Conservation (phyloP, 2,888 invertebrate genomes). For the Leptopilina syphax region DNA sequence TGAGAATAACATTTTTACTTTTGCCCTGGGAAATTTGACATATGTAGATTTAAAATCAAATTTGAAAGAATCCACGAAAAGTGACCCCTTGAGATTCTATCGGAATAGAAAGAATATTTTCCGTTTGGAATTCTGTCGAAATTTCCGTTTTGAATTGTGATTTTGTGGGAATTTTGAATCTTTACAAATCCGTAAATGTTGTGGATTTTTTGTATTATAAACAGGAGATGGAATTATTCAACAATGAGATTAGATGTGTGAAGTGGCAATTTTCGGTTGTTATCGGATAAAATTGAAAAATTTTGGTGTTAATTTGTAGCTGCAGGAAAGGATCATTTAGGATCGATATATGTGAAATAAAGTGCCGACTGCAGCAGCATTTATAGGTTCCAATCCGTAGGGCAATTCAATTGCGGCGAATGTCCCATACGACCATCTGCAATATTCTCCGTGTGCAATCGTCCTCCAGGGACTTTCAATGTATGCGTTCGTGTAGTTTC, state of each 20-base stretch:
- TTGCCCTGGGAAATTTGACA: too few relatives aligned
- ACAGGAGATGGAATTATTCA: too few relatives aligned
- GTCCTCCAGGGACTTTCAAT: slow-evolving; percentile 62
- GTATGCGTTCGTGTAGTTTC: slow-evolving; percentile 61
- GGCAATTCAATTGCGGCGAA: slow-evolving; percentile 70
- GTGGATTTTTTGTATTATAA: too few relatives aligned
- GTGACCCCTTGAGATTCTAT: too few relatives aligned
- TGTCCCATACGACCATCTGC: slow-evolving; percentile 67
- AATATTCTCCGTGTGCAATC: slow-evolving; percentile 65
- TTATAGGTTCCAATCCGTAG: slow-evolving; percentile 68
- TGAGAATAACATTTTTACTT: too few relatives aligned
- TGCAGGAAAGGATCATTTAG: slow-evolving; percentile 55
- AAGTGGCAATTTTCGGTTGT: neutral
- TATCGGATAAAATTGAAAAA: slow-evolving; percentile 1
- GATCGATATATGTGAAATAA: slow-evolving; percentile 61
- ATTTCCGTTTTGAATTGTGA: too few relatives aligned
- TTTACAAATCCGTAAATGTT: too few relatives aligned
- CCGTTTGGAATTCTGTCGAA: too few relatives aligned
- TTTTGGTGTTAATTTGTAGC: neutral
- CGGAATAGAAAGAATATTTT: too few relatives aligned
- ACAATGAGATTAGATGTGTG: neutral
- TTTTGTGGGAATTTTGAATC: too few relatives aligned
- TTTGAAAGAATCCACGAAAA: too few relatives aligned
- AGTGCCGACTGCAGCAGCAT: slow-evolving; percentile 62
- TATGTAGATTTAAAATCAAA: too few relatives aligned